These are phyloP conservation scores for Atractosteus spatula DNA, from an alignment of 2,113 vertebrate species.

Conservation along the genomic window DNA sequence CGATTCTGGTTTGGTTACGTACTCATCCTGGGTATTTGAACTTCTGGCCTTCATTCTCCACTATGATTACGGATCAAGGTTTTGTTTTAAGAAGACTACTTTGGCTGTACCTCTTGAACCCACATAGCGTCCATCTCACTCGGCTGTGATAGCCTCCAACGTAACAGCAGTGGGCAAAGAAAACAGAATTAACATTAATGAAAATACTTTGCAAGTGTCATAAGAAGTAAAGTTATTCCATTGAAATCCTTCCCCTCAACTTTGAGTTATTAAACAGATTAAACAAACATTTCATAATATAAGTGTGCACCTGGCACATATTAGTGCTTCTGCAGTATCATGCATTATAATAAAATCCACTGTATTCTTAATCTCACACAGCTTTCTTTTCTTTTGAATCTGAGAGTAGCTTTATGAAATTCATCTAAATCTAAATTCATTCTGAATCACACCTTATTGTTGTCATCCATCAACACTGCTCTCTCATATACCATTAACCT, in stretches of 20 bases:
- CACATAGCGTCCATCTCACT: too few species aligned
- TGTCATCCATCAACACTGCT: slow-evolving; percentile 17
- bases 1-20: too few species aligned
- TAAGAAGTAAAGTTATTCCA: neutral
- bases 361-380: neutral
- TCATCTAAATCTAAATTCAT: neutral
- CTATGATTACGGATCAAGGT: too few species aligned
- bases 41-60: too few species aligned
- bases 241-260: neutral
- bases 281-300: neutral
- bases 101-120: too few species aligned
- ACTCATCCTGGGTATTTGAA: too few species aligned
- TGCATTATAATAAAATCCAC: neutral
- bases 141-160: too few species aligned
- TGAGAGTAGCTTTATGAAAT: neutral
- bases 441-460: slow-evolving; percentile 18
- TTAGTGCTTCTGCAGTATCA: neutral
- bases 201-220: neutral
- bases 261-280: neutral
- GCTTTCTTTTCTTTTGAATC: neutral
- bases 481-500: slow-evolving; percentile 15
- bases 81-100: too few species aligned
- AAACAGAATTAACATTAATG: neutral
- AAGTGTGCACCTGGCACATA: neutral
- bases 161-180: neutral